A percentile compares a stretch with the other conserved stretches of the same genome.
Conservation (phyloP, 2,888 invertebrate species). For the Lottia scabra region DNA sequence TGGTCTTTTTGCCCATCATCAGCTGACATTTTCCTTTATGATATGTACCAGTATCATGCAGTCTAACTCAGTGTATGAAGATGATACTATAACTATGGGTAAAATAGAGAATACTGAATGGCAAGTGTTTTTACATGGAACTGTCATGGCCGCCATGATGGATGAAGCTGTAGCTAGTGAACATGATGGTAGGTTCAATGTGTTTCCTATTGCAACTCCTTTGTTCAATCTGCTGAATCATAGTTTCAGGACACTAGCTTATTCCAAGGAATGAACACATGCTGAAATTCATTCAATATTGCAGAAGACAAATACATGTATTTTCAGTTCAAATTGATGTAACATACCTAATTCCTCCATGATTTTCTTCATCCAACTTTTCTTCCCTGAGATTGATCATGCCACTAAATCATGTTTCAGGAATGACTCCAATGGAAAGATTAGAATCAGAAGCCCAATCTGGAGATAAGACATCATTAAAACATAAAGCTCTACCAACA, state of each 20-base stretch:
- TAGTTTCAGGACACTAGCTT: no score
- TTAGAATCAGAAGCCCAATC: slow-evolving; percentile 51
- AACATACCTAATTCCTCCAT: no score
- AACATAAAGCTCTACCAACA: slow-evolving; percentile 42
- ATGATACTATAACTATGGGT: slow-evolving; percentile 40
- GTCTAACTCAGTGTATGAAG: slow-evolving; percentile 44
- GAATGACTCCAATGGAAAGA: slow-evolving; percentile 58
- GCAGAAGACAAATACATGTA: no score
- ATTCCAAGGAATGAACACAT: no score
- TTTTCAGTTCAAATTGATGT: no score
- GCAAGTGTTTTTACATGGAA: slow-evolving; percentile 65
- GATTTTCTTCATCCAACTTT: neutral
- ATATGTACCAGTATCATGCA: slow-evolving; percentile 65
- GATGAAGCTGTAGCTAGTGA: slow-evolving; percentile 47
- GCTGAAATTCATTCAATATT: no score
- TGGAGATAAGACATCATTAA: slow-evolving; percentile 37
- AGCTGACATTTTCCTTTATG: slow-evolving; percentile 68
- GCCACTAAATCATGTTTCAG: slow-evolving; percentile 33
- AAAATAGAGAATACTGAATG: slow-evolving; percentile 58
- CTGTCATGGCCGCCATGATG: slow-evolving; percentile 61
- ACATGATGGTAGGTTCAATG: slow-evolving; percentile 51
- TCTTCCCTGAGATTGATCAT: neutral
- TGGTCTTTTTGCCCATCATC: slow-evolving; percentile 66
- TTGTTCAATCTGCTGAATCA: no score
- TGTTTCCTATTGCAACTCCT: neutral